Evolutionary conservation across 1,140 invertebrate species (phyloP).

Genomic region (Mya arenaria): DNA sequence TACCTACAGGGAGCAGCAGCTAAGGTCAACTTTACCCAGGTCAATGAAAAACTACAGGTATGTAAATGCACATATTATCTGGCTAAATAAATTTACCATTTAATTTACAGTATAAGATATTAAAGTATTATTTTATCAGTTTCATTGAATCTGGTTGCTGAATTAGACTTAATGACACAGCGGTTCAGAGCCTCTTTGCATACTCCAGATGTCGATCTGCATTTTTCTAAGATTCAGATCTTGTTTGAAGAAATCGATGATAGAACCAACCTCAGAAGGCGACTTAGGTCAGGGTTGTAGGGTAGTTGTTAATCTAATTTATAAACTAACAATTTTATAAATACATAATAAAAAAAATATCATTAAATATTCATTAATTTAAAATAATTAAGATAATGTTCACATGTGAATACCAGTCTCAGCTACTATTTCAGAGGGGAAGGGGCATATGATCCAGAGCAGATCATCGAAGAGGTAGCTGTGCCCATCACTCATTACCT

Average conservation of each 20-base stretch:
- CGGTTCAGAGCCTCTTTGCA: slow-evolving; percentile 1
- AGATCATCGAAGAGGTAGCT: slow-evolving; percentile 12
- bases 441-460: slow-evolving; percentile 5
- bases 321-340: too few relatives aligned
- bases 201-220: not conserved
- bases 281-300: not conserved
- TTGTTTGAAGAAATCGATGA: slow-evolving; percentile 18
- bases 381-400: too few relatives aligned
- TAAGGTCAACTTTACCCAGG: not conserved
- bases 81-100: not conserved
- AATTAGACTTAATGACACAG: not conserved
- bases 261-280: not conserved
- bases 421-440: not conserved
- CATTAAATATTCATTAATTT: too few relatives aligned
- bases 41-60: not conserved
- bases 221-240: slow-evolving; percentile 6
- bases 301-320: too few relatives aligned
- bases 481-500: slow-evolving; percentile 13
- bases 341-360: too few relatives aligned
- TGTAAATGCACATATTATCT: not conserved
- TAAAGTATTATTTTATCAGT: too few relatives aligned
- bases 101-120: not conserved
- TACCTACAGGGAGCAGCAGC: slow-evolving; percentile 10
- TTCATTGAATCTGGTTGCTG: not conserved
- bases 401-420: too few relatives aligned